Conservation (phyloP, 2,797 vertebrate genomes). For the Atherinosoma microstoma region DNA sequence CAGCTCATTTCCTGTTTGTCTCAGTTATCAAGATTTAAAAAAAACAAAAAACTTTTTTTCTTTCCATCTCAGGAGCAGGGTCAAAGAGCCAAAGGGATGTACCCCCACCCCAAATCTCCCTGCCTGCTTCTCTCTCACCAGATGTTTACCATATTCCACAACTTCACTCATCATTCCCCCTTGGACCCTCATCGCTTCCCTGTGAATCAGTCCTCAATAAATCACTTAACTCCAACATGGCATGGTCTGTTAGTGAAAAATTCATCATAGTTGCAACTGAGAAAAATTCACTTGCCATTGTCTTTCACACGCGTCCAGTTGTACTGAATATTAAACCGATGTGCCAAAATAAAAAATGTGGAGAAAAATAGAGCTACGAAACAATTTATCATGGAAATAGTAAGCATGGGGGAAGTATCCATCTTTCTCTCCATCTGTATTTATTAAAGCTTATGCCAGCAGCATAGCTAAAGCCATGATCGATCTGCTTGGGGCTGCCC, state of each 20-base stretch:
- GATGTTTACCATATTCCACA: too few relatives aligned
- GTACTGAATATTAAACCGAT: constrained; percentile 42
- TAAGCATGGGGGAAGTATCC: constrained; percentile 62
- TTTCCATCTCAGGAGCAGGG: too few relatives aligned
- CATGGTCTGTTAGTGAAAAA: neutral
- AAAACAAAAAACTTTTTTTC: too few relatives aligned
- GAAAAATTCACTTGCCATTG: constrained; percentile 27
- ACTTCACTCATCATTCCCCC: too few relatives aligned
- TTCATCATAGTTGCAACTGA: constrained; percentile 7
- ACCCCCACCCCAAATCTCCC: too few relatives aligned
- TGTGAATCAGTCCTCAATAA: too few relatives aligned
- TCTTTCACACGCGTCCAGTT: constrained; percentile 27
- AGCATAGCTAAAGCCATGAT: constrained; percentile 66
- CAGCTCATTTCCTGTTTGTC: too few relatives aligned
- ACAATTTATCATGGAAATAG: constrained; percentile 71
- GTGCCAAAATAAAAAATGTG: constrained; percentile 55
- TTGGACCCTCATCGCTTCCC: too few relatives aligned
- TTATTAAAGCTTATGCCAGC: constrained; percentile 72
- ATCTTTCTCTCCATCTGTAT: constrained; percentile 65
- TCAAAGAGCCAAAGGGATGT: too few relatives aligned
- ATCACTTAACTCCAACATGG: too few relatives aligned
- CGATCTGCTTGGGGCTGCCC: constrained; percentile 64
- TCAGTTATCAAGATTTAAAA: too few relatives aligned
- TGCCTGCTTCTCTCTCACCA: too few relatives aligned
- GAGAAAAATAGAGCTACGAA: constrained; percentile 51